Evolutionary conservation across 2,113 vertebrate species (phyloP).

Genomic region (Pungitius pungitius): DNA sequence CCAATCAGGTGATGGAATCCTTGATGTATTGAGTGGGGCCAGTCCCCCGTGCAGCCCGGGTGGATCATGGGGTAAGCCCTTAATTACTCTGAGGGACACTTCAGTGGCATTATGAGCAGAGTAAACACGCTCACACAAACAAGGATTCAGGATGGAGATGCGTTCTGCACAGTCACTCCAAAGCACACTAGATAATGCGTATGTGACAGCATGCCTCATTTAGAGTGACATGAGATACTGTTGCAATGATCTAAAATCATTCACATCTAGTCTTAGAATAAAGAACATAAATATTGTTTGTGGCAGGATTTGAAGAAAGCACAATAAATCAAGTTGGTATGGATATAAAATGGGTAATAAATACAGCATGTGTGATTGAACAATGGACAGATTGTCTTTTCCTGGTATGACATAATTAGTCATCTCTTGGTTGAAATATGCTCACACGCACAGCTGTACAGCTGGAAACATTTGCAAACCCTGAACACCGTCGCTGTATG

Average conservation of each 20-base stretch:
- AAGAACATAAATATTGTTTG: not conserved
- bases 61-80: conserved; percentile 69
- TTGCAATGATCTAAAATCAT: not conserved
- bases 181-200: not conserved
- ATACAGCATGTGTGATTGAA: not conserved
- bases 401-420: conserved; percentile 29
- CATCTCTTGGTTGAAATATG: conserved; percentile 9
- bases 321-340: not conserved
- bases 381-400: not conserved
- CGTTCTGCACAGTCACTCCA: not conserved
- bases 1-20: conserved; percentile 39
- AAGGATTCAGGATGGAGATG: conserved; percentile 16
- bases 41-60: conserved; percentile 51
- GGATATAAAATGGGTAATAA: not conserved
- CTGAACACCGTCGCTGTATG: not conserved
- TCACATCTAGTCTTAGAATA: not conserved
- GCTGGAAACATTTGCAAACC: conserved; percentile 4
- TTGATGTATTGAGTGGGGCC: conserved; percentile 49
- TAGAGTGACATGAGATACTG: conserved; percentile 6
- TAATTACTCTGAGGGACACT: conserved; percentile 71
- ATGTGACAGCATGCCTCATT: conserved; percentile 18
- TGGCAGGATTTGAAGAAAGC: not conserved
- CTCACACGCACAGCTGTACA: not conserved
- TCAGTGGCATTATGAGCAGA: conserved; percentile 58
- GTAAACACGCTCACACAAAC: conserved; percentile 38